Evolutionary conservation across 2,113 vertebrate species (phyloP).

Genomic region (Proteles cristata): DNA sequence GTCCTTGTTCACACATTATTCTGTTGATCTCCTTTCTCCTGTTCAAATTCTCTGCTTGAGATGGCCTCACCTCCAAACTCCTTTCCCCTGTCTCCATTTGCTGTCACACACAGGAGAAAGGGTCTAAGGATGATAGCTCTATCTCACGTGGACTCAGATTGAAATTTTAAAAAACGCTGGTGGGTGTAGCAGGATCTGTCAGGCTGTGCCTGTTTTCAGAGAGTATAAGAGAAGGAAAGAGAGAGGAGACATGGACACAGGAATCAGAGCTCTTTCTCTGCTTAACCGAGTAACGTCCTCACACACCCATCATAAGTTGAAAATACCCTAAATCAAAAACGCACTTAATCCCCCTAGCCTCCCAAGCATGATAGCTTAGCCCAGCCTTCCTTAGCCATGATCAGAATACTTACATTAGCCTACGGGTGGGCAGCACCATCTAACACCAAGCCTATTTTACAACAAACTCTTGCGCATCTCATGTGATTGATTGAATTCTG

Average conservation of each 20-base stretch:
- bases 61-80: background rate
- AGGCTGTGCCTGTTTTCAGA: background rate
- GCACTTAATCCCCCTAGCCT: background rate
- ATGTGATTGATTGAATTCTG: background rate
- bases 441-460: background rate
- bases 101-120: background rate
- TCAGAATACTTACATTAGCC: background rate
- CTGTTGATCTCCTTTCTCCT: background rate
- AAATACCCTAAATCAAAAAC: background rate
- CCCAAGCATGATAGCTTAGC: background rate
- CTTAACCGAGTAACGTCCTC: background rate
- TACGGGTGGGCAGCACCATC: background rate
- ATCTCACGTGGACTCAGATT: background rate
- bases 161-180: background rate
- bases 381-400: background rate
- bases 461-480: background rate
- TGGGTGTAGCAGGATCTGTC: background rate
- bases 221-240: background rate
- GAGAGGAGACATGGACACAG: background rate
- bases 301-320: background rate
- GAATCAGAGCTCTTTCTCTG: background rate
- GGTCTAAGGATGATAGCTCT: background rate
- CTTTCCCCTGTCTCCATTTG: background rate
- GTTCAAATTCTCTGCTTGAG: background rate
- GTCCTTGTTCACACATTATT: background rate